Conservation (phyloP, 2,888 invertebrate species). For the Hedychridium roseum region DNA sequence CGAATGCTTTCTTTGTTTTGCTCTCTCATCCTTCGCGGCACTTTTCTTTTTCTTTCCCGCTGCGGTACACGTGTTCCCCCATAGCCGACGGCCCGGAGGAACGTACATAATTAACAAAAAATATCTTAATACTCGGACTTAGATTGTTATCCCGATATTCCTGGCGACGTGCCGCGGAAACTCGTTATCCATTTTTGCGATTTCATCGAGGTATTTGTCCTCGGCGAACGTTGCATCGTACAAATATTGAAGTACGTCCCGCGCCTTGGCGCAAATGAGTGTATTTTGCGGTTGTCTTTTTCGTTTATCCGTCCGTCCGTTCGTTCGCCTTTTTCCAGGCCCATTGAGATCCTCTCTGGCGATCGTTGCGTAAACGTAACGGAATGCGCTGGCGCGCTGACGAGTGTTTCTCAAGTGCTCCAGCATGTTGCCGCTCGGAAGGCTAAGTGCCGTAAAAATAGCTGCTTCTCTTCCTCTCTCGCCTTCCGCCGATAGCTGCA, state of each 20-base stretch:
- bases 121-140: too few species aligned
- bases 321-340: constrained; percentile 3
- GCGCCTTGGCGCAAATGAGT: too few species aligned
- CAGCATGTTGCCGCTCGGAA: constrained; percentile 59
- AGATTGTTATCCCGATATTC: too few species aligned
- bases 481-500: neutral
- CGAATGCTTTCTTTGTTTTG: too few species aligned
- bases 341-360: constrained; percentile 17
- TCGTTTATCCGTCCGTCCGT: neutral
- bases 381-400: constrained; percentile 62
- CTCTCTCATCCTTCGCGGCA: too few species aligned
- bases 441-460: constrained; percentile 61
- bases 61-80: too few species aligned
- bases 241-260: too few species aligned
- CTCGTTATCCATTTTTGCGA: neutral
- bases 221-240: too few species aligned
- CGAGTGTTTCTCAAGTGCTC: constrained; percentile 63
- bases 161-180: constrained; percentile 3
- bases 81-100: too few species aligned
- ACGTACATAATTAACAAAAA: too few species aligned
- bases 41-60: too few species aligned
- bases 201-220: neutral
- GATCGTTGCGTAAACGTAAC: constrained; percentile 56
- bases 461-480: constrained; percentile 37
- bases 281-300: too few species aligned